Evolutionary conservation across 2,797 vertebrate genomes (phyloP), one percentile per base, ranked within the genome.

Genomic region (Ibycter americanus): DNA sequence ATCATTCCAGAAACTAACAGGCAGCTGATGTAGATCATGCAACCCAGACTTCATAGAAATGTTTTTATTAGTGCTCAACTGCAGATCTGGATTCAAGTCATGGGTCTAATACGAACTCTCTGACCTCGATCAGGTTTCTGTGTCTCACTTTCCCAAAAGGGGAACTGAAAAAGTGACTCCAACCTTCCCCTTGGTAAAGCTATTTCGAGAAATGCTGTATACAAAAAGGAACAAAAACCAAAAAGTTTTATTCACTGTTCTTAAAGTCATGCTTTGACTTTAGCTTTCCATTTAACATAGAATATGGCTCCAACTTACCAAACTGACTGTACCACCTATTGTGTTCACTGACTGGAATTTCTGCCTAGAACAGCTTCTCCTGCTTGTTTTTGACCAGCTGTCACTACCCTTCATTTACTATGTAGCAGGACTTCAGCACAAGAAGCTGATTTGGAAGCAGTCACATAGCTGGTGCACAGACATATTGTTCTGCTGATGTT

Each of bases 381-480:
- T 25, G 55, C 46, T 25, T 36, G 51, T 29, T 67, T 77, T 4
- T 67, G 70, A 38, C 19, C 21, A 31, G 4, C 21, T 17, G 1
- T 2, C 59, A 4, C 5, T 71, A n/a, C 81, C 66, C 55, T 52
- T 73, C 87, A 29, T 2, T 56, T 67, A 58, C 51, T 46, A 21
- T 71, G 19, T 11, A 31, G 76, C 55, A 25, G 47, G 95, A 40
- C 56, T 22, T 32, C 11, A n/a, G 67, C 3, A 51, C n/a, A n/a
- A 38, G 72, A 23, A 84, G 81, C 80, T n/a, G 87, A 49, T 92
- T 90, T 84, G 90, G 95, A 92, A 36, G 93, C 84, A 89, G 81
- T 17, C 95, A 66, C 66, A 11, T 8, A 91, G 62, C 76, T 83
- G 76, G 67, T n/a, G 47, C 77, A 12, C 68, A 92, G 81, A 55